Conservation (phyloP, 2,113 vertebrate genomes). For the Hepsetus odoe region DNA sequence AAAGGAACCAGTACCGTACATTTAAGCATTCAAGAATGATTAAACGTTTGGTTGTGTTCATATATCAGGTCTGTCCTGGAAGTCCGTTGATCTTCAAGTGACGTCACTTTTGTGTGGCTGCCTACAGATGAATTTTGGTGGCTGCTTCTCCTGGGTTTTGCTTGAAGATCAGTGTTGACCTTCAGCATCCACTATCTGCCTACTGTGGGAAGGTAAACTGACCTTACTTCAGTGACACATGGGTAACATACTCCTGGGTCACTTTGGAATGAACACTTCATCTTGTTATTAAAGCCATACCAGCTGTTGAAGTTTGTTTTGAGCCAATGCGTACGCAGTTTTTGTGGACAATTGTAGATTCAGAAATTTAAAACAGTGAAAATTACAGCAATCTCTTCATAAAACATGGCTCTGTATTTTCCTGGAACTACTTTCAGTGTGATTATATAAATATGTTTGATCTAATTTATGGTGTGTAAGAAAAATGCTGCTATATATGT, state of each 20-base stretch:
- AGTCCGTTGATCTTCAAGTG: neutral
- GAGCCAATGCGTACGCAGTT: neutral
- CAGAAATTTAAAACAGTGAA: neutral
- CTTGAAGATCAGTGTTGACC: neutral
- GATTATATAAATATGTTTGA: constrained; percentile 59
- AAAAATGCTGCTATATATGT: constrained; percentile 79
- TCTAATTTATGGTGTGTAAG: constrained; percentile 72
- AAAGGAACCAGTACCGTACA: neutral
- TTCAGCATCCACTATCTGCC: neutral
- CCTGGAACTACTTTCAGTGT: constrained; percentile 46
- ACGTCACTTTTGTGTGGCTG: neutral
- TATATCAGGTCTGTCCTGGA: constrained; percentile 5
- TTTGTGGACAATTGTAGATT: constrained; percentile 4
- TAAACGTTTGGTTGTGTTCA: neutral
- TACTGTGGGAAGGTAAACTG: neutral
- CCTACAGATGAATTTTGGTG: neutral
- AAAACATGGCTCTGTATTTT: constrained; percentile 15
- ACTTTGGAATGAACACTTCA: neutral
- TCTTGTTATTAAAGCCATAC: constrained; percentile 39
- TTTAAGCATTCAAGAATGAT: neutral
- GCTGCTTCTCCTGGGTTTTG: neutral
- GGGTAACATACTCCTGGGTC: constrained; percentile 12
- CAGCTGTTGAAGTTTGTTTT: constrained; percentile 9
- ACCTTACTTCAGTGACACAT: constrained; percentile 13
- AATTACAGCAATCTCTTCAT: constrained; percentile 16